Percentiles rank a stretch among this genome's conserved stretches.
Evolutionary conservation across 2,888 invertebrate species (phyloP).

Genomic region (Ormyrus labotus): DNA sequence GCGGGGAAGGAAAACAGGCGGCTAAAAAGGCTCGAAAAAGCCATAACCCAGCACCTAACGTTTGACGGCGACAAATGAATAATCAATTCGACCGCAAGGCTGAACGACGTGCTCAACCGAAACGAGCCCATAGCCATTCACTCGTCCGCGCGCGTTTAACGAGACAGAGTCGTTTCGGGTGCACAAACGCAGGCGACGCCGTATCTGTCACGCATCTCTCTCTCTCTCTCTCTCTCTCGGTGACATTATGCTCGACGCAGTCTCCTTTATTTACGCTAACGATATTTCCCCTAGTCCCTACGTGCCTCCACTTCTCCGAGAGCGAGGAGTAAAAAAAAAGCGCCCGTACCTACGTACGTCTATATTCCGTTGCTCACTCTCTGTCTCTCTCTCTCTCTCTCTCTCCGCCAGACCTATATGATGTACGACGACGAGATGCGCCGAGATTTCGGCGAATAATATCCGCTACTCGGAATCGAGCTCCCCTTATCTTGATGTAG

Average conservation of each 20-base stretch:
- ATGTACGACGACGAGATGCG: slow-evolving; percentile 44
- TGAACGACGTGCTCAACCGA: slow-evolving; percentile 22
- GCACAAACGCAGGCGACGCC: slow-evolving; percentile 23
- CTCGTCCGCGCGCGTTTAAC: slow-evolving; percentile 30
- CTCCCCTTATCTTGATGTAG: slow-evolving; percentile 21
- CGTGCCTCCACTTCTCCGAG: slow-evolving; percentile 37
- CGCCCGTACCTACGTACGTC: background rate
- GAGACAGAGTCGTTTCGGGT: slow-evolving; percentile 49
- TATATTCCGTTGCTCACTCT: background rate
- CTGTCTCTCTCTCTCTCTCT: background rate
- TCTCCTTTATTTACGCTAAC: slow-evolving; percentile 44
- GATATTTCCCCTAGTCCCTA: slow-evolving; percentile 27
- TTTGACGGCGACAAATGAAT: slow-evolving; percentile 27
- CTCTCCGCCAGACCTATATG: slow-evolving; percentile 9
- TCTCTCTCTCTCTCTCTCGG: background rate
- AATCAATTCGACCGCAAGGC: slow-evolving; percentile 43
- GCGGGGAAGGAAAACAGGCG: too few species aligned
- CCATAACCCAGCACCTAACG: background rate
- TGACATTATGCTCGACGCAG: slow-evolving; percentile 44
- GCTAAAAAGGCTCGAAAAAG: background rate
- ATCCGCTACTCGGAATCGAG: slow-evolving; percentile 10
- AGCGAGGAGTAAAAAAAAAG: slow-evolving; percentile 11
- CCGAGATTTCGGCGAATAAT: slow-evolving; percentile 52
- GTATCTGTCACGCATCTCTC: slow-evolving; percentile 37
- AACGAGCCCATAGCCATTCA: slow-evolving; percentile 35